Evolutionary conservation across 2,888 invertebrate genomes (phyloP), one percentile per base, ranked within the genome.

Genomic region (Andricus quercusramuli): DNA sequence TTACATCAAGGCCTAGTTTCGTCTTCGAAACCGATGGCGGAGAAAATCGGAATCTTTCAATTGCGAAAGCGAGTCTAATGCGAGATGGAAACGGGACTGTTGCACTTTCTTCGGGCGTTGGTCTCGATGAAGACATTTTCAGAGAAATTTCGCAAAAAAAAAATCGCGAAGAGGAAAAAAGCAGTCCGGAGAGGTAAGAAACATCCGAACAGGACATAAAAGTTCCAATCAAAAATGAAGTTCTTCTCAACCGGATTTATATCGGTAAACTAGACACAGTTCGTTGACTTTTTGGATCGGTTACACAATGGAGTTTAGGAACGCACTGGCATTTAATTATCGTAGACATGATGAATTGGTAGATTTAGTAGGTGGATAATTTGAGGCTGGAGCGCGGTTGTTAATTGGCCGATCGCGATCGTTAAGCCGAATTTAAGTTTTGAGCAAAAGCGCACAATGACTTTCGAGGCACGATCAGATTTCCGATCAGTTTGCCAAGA

Each of bases 51-150:
- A 78, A 78, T 64, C 79, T 78, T 77, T 82, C 80, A 86, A 83
- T 88, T 89, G 91, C 91, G 91, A 90, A 90, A 90, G 90, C 88
- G 90, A 88, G 85, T 84, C 88, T 87, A 90, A 90, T 88, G 79
- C 77, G 79, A 67, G 44, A 82, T 78, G 79, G 78, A 74, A 79
- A 78, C 47, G 64, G 67, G 77, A 70, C 79, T 78, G 51, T 78
- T 65, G 59, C 80, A 78, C 82, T 82, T 82, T 84, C 82, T 68
- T 81, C 32, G 22, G 78, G 74, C 29, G 74, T 74, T 56, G 74
- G 56, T 56, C 13, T 51, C 29, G 6, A 29, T 29, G 15, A 9
- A 70, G 20, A n/a, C 8, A 51, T 70, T 29, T 51, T 66, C n/a
- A 41, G 66, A 20, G 41, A 66, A 66, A 66, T 66, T 41, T 41